Conservation (phyloP, 1,140 invertebrate species). For the Drosophila rufa region DNA sequence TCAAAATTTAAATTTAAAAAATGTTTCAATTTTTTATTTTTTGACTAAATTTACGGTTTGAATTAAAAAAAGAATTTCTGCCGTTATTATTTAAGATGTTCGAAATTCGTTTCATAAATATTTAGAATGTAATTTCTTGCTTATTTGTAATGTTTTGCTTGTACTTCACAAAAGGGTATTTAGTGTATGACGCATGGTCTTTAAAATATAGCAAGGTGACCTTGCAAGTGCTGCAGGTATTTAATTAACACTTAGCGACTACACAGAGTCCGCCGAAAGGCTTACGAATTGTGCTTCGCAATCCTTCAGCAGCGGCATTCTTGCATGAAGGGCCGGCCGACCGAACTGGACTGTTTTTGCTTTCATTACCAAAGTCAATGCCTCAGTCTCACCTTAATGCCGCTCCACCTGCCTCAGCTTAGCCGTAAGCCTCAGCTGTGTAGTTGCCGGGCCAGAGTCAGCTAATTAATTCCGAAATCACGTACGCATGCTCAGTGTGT, state of each 20-base stretch:
- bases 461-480: conserved; percentile 68
- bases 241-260: conserved; percentile 54
- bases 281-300: conserved; percentile 10
- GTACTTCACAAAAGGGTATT: conserved; percentile 28
- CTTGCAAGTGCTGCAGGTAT: conserved; percentile 34
- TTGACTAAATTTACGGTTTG: no score
- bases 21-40: no score
- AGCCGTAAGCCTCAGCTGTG: conserved; percentile 4
- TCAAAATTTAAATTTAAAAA: no score
- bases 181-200: conserved; percentile 19
- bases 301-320: conserved; percentile 68
- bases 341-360: conserved; percentile 8
- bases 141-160: background rate
- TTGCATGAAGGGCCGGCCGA: conserved; percentile 68
- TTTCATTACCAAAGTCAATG: conserved; percentile 79
- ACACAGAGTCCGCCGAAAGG: background rate
- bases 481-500: conserved; percentile 57
- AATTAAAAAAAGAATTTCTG: no score
- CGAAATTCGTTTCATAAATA: no score
- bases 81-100: no score
- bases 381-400: conserved; percentile 37
- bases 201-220: conserved; percentile 45
- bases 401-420: conserved; percentile 25
- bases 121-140: background rate
- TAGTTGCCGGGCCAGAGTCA: conserved; percentile 33